Base-by-base conservation (phyloP, 2,797 vertebrate species). In the Gephyroberyx darwinii region DNA sequence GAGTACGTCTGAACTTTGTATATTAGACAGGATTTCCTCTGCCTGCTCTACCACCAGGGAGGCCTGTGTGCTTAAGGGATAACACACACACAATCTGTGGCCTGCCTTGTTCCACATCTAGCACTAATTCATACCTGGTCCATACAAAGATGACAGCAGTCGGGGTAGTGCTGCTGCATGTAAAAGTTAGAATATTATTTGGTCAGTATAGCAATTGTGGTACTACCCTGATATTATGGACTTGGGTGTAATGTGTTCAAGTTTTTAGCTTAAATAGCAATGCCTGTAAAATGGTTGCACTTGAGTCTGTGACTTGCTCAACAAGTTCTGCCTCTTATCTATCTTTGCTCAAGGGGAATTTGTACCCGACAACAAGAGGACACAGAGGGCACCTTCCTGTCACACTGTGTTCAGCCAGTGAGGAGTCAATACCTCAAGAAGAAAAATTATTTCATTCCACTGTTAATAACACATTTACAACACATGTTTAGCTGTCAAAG, bases 331-430 rank as follows among this genome's bases (percentile, higher is more conserved):
- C 57, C 51, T 39, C 67, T 64, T 8, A 50, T 75, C 65, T 64
- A 56, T 78, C 68, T 82, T 77, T 76, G 51, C 26, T 54, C 45
- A 0, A 20, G 26, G 60, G 77, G 75, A 63, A 78, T 70, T 60
- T 63, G 82, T 74, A 84, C 83, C 59, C 77, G 74, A 78, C 76
- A 63, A 76, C 50, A 13, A 63, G 68, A n/a, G n/a, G n/a, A n/a
- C n/a, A n/a, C 50, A 65, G 51, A 79, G 60, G 51, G 72, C 65
- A 43, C 56, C 60, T 70, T 54, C 47, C 1, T 20, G 43, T 73
- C 35, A 65, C 62, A 8, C 37, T 69, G 22, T 47, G 26, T 43
- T 43, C 39, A 81, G 10, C 10, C 51, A 65, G n/a, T 9, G 30
- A 47, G 17, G 31, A 71, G 56, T 5, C 52, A 54, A 50, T 54